A percentile compares a stretch with the other conserved stretches of the same genome.
phyloP scores from a whole-genome alignment of 2,113 vertebrate species.

The Microcebus murinus region DNA sequence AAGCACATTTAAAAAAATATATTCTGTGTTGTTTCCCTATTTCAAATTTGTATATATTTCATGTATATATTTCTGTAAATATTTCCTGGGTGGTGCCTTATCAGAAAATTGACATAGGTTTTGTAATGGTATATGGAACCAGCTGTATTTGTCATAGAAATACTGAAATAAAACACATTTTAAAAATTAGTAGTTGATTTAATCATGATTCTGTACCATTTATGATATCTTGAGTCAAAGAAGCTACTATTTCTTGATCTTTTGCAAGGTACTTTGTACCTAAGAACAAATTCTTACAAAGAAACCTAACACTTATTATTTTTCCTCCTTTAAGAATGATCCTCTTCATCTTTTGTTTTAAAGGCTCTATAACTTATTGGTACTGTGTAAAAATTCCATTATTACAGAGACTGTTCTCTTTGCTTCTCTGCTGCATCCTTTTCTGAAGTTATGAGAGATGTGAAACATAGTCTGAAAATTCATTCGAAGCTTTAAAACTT shows the following conservation, averaged over 20 bases:
- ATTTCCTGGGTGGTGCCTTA: neutral
- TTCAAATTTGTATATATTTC: constrained; percentile 25
- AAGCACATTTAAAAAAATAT: neutral
- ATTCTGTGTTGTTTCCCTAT: constrained; percentile 17
- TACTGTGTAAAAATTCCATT: constrained; percentile 72
- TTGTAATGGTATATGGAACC: neutral
- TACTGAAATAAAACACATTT: constrained; percentile 27
- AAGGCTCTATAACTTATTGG: constrained; percentile 50
- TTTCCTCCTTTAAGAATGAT: constrained; percentile 53
- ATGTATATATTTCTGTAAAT: neutral
- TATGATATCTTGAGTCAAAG: constrained; percentile 56
- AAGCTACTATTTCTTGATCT: constrained; percentile 52
- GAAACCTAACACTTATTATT: constrained; percentile 57
- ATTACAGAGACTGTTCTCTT: constrained; percentile 55
- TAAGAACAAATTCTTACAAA: constrained; percentile 65
- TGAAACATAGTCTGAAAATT: constrained; percentile 79
- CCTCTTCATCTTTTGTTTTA: constrained; percentile 70
- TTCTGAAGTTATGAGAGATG: constrained; percentile 76
- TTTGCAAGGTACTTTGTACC: constrained; percentile 55
- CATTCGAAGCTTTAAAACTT: constrained; percentile 83
- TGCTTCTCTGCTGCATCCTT: constrained; percentile 61
- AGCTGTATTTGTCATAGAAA: constrained; percentile 18
- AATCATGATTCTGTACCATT: constrained; percentile 42
- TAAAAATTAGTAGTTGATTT: constrained; percentile 62
- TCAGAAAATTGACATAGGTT: constrained; percentile 44